A percentile compares a stretch with the other conserved stretches of the same genome.
These are phyloP conservation scores for Distichodus sexfasciatus DNA, from an alignment of 2,797 vertebrate species.

Conservation along the genomic window DNA sequence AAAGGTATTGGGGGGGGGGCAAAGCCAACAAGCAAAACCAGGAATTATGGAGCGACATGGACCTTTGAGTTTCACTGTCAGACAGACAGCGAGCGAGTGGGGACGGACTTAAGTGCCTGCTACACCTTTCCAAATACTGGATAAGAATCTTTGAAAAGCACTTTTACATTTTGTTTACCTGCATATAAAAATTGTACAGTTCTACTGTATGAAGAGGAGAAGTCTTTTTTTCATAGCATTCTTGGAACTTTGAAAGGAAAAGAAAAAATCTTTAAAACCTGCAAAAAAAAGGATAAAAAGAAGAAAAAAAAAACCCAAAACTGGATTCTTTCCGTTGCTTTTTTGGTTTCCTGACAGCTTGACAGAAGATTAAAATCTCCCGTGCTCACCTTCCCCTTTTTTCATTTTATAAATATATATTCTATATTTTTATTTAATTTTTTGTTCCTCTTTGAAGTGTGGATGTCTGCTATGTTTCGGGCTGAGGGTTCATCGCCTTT, in stretches of 20 bases:
- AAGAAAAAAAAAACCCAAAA: constrained; percentile 32
- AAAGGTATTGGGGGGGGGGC: not conserved
- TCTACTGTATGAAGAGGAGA: constrained; percentile 53
- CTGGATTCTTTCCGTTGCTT: constrained; percentile 26
- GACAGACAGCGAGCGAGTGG: constrained; percentile 80
- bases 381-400: constrained; percentile 45
- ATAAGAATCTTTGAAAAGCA: constrained; percentile 69
- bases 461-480: constrained; percentile 60
- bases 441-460: constrained; percentile 56
- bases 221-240: constrained; percentile 57
- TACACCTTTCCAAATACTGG: constrained; percentile 82
- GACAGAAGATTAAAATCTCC: constrained; percentile 45
- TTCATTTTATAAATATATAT: constrained; percentile 52
- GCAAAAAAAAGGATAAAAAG: constrained; percentile 37
- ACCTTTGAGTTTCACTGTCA: constrained; percentile 64
- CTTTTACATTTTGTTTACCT: constrained; percentile 75
- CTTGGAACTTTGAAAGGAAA: constrained; percentile 47
- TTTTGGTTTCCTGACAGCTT: constrained; percentile 56
- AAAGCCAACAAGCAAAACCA: constrained; percentile 37
- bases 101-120: constrained; percentile 94
- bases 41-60: constrained; percentile 50
- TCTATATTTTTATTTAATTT: constrained; percentile 56
- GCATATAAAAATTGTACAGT: constrained; percentile 61
- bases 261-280: constrained; percentile 29
- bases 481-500: constrained; percentile 35